Conservation (phyloP, 2,797 vertebrate genomes). For the Acanthurus tractus region DNA sequence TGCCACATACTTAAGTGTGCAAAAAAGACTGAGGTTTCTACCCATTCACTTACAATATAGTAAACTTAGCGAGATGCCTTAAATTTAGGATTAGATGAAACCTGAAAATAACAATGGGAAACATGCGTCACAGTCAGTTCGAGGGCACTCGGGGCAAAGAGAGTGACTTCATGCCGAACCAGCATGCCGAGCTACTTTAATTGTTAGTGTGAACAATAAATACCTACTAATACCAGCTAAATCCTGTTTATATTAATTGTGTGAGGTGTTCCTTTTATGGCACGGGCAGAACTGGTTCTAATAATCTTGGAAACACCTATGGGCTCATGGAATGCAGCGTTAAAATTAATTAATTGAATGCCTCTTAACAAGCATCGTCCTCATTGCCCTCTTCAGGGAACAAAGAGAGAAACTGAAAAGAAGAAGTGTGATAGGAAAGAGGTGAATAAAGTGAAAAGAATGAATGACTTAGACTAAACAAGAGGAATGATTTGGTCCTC, state of each 20-base stretch:
- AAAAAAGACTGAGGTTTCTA: constrained; percentile 24
- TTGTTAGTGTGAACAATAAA: constrained; percentile 63
- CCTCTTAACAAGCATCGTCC: constrained; percentile 12
- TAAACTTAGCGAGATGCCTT: constrained; percentile 54
- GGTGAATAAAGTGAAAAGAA: not conserved
- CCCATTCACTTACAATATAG: constrained; percentile 10
- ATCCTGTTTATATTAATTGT: constrained; percentile 73
- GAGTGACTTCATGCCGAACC: constrained; percentile 41
- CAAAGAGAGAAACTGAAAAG: constrained; percentile 11
- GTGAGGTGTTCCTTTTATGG: constrained; percentile 68
- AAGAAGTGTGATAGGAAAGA: not conserved
- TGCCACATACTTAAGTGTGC: constrained; percentile 8
- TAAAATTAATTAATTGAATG: constrained; percentile 55
- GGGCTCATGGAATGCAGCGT: constrained; percentile 61
- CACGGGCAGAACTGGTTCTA: constrained; percentile 58
- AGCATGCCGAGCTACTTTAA: constrained; percentile 48
- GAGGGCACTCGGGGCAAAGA: constrained; percentile 37
- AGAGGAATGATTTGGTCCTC: constrained; percentile 29
- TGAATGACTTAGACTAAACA: not conserved
- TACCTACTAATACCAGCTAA: constrained; percentile 60
- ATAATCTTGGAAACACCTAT: constrained; percentile 48
- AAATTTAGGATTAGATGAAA: constrained; percentile 52
- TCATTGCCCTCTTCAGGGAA: constrained; percentile 47
- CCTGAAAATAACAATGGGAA: constrained; percentile 41
- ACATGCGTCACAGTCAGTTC: constrained; percentile 55